Evolutionary conservation across 2,113 vertebrate species (phyloP), one percentile per base, ranked within the genome.

Genomic region (Thermophis baileyi): DNA sequence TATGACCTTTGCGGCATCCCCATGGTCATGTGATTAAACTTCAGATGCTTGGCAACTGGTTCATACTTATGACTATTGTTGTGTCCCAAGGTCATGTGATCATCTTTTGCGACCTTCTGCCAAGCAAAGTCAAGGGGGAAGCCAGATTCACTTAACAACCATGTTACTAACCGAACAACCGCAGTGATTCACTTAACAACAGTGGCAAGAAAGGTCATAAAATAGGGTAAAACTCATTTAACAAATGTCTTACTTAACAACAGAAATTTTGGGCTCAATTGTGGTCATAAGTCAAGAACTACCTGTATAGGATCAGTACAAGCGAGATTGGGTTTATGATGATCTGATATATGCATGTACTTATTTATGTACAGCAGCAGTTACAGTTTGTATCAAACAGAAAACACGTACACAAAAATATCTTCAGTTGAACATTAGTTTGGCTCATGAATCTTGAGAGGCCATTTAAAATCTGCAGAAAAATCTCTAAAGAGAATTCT

Each of bases 401-500:
- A 88, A n/a, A 91, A 16, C 51, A 54, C 47, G 86, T 24, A n/a
- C 93, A 93, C 25, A 86, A 47, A 92, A n/a, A 85, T 93, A 90
- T 92, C 47, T 90, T 88, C 35, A 40, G 85, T 1, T 88, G 54
- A 51, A 92, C 89, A 90, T 92, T 93, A 46, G 25, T 5, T 89
- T 87, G 16, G 24, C 46, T 1, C 4, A 93, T 46, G 60, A 93
- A 85, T 35, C 86, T 89, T 96, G 90, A 94, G 93, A 95, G 90
- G 25, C 44, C 85, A 1, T 89, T 95, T 95, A 92, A 94, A 95
- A 22, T 57, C 85, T 90, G 46, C 57, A 93, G 91, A 88, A 90
- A 90, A 94, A 20, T 89, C n/a, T 94, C 90, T 93, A 91, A 97
- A 94, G 90, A 94, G 90, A 93, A 89, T 60, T 91, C 63, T 85